Evolutionary conservation across 2,888 invertebrate genomes (phyloP).

Genomic region (Caenorhabditis macrosperma): DNA sequence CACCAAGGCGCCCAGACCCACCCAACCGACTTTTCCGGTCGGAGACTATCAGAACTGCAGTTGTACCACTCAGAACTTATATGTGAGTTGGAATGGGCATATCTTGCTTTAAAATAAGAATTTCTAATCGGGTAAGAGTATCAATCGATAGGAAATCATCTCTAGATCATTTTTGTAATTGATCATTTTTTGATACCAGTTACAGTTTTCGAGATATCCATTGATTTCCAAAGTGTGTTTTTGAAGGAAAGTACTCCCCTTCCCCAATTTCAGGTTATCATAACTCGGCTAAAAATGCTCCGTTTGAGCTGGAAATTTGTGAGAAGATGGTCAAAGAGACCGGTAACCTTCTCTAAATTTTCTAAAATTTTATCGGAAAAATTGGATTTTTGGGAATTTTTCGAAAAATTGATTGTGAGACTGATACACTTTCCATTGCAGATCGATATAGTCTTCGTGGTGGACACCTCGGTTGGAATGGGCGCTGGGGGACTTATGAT

Average conservation of each 20-base stretch:
- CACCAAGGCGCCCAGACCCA: constrained; percentile 32
- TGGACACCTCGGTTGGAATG: constrained; percentile 52
- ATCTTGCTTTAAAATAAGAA: not conserved
- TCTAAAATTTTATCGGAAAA: no score
- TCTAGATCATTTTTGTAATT: not conserved
- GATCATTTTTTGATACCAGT: not conserved
- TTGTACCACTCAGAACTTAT: constrained; percentile 39
- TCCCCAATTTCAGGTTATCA: no score
- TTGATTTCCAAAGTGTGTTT: no score
- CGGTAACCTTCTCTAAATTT: no score
- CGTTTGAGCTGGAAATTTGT: no score
- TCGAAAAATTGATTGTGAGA: not conserved
- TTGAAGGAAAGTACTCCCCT: no score
- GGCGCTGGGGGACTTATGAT: constrained; percentile 46
- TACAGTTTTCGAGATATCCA: no score
- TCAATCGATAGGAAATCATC: no score
- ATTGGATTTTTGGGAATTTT: no score
- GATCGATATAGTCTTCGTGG: constrained; percentile 56
- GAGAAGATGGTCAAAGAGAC: no score
- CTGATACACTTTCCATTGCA: not conserved
- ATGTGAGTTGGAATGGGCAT: constrained; percentile 11
- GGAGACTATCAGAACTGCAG: constrained; percentile 59
- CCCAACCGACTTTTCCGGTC: constrained; percentile 55
- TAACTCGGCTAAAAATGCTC: not conserved
- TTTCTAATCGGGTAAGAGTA: not conserved